Percentiles rank a stretch among this genome's conserved stretches.
Evolutionary conservation across 2,797 vertebrate genomes (phyloP).

Genomic region (Lepidocolaptes lacrymiger): DNA sequence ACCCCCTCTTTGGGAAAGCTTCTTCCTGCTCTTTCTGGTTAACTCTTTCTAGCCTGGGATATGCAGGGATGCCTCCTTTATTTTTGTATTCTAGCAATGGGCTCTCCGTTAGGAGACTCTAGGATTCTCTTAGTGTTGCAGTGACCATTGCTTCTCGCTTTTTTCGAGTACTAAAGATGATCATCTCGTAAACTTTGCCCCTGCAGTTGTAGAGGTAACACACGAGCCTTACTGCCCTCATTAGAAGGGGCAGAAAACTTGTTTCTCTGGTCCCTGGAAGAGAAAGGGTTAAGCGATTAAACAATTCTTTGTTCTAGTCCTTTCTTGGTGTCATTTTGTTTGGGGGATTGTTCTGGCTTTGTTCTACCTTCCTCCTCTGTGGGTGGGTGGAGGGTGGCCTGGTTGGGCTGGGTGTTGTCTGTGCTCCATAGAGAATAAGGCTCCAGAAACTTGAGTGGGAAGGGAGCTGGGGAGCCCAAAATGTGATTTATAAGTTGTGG

Average conservation of each 20-base stretch:
- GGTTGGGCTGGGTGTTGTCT: background rate
- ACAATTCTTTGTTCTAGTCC: constrained; percentile 69
- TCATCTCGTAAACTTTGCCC: constrained; percentile 57
- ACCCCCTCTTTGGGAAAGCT: constrained; percentile 56
- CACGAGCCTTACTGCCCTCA: constrained; percentile 77
- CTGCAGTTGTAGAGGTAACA: constrained; percentile 73
- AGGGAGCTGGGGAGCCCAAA: background rate
- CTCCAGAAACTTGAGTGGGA: background rate
- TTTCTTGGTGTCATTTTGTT: constrained; percentile 63
- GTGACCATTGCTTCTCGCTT: constrained; percentile 42
- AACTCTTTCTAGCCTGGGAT: constrained; percentile 64
- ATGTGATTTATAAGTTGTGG: rapidly evolving
- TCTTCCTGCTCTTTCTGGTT: constrained; percentile 62
- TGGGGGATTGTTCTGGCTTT: background rate
- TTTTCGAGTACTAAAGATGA: constrained; percentile 37
- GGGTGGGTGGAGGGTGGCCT: background rate
- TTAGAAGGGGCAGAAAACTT: constrained; percentile 78
- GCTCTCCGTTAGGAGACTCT: constrained; percentile 42
- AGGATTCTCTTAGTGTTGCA: constrained; percentile 39
- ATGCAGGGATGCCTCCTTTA: constrained; percentile 56
- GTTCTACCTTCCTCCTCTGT: background rate
- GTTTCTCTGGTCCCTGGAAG: constrained; percentile 79
- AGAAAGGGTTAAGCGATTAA: constrained; percentile 80
- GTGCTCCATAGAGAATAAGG: rapidly evolving
- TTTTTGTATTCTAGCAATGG: constrained; percentile 68